Evolutionary conservation across 23 tunicate species (phyloP).

Genomic region (Styela plicata): DNA sequence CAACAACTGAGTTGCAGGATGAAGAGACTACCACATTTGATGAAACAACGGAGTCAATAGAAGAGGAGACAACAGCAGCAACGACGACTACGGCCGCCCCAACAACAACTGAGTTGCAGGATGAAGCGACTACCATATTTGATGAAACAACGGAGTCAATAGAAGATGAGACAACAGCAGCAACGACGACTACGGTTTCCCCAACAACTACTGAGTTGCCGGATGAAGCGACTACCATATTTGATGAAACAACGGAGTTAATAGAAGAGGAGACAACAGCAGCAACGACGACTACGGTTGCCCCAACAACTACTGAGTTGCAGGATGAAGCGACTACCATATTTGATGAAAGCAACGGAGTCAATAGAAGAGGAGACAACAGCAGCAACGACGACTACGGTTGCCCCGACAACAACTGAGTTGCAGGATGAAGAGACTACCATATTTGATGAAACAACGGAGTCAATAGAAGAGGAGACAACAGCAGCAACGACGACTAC

Average conservation of each 20-base stretch:
- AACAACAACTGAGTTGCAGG: not conserved
- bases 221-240: not conserved
- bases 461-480: not conserved
- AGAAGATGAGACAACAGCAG: not conserved
- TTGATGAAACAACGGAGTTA: not conserved
- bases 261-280: not conserved
- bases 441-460: not conserved
- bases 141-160: not conserved
- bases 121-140: not conserved
- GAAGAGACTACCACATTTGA: not conserved
- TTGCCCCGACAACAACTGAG: not conserved
- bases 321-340: not conserved
- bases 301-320: not conserved
- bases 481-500: not conserved
- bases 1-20: not conserved
- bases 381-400: not conserved
- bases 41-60: not conserved
- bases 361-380: not conserved
- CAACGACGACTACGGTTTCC: not conserved
- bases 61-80: not conserved
- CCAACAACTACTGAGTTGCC: not conserved
- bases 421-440: not conserved
- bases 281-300: not conserved
- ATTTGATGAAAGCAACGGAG: not conserved
- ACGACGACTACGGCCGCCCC: no score